A percentile compares a stretch with the other conserved stretches of the same genome.
These are phyloP conservation scores for Rhabditoides inermis DNA, from an alignment of 2,888 invertebrate species.

Conservation along the genomic window DNA sequence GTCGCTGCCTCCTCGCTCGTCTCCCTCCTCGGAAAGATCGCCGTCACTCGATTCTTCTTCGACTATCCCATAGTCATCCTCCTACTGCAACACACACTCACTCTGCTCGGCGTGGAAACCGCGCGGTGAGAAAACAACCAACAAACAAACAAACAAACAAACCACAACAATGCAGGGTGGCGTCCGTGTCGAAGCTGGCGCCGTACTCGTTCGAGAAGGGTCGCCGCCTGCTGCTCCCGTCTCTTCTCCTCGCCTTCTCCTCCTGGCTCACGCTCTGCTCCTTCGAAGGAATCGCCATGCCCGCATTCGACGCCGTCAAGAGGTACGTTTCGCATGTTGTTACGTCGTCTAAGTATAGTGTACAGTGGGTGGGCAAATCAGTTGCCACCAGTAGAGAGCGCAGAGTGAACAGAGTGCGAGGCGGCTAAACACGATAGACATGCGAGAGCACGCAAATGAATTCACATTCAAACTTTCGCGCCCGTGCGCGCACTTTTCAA, in stretches of 20 bases:
- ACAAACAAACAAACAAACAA: too few relatives aligned
- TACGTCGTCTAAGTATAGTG: too few relatives aligned
- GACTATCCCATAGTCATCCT: conserved; percentile 58
- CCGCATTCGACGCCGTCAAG: conserved; percentile 59
- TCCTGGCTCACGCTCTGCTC: conserved; percentile 57
- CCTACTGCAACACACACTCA: conserved; percentile 56
- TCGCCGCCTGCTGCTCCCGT: conserved; percentile 55
- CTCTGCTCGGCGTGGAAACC: conserved; percentile 54
- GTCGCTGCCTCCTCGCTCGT: conserved; percentile 16
- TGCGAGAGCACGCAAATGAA: too few relatives aligned
- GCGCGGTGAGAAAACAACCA: conserved; percentile 48
- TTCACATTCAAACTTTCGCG: too few relatives aligned
- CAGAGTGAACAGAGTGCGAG: too few relatives aligned
- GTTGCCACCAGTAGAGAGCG: too few relatives aligned
- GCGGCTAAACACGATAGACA: too few relatives aligned
- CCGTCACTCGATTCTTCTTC: conserved; percentile 52
- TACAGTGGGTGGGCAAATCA: too few relatives aligned
- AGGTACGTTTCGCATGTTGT: conserved; percentile 56
- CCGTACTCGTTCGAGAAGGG: conserved; percentile 54
- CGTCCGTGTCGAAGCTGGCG: conserved; percentile 49
- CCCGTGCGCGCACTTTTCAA: too few relatives aligned
- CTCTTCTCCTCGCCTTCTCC: conserved; percentile 54
- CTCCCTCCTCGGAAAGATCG: conserved; percentile 20
- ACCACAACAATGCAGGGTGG: too few relatives aligned
- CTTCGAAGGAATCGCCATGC: conserved; percentile 58